Evolutionary conservation across 2,888 invertebrate species (phyloP), one percentile per base, ranked within the genome.

Genomic region (Caenorhabditis imperialis): DNA sequence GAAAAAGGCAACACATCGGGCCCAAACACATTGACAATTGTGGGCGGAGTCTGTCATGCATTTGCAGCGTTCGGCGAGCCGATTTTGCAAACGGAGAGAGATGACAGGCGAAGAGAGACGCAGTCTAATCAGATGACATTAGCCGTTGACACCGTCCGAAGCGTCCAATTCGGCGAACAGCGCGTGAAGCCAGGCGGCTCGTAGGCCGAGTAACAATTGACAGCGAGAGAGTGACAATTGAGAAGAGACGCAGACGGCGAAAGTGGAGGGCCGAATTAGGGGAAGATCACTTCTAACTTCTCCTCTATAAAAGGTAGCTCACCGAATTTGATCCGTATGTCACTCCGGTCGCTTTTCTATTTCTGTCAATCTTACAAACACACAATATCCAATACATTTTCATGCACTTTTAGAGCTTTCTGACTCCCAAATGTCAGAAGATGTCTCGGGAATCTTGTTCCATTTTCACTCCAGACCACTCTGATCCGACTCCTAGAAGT

Each of bases 101-200:
- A 33, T 65, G 55, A 65, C 55, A 65, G 42, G 54, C 48, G 30
- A 12, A 12, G 2, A 47, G 55, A 63, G 63, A 63, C 54, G 48
- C 63, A 48, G 65, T 50, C 42, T 40, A 48, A 57, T 57, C 57
- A 65, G 55, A 65, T 65, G 65, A 57, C 65, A 65, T 57, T 65
- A 57, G 63, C 33, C 53, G 27, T 30, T 37, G 35, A 40, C 47
- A 23, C 54, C 40, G 45, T 6, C 45, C 18, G 42, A 53, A 38
- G 44, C 47, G 54, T 47, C 37, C 54, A 47, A 55, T 65, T 65
- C 50, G 55, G 42, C 65, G 65, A 65, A 65, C 35, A 37, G 54
- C 62, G 44, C 38, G 38, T 27, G 53, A 38, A 16, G 16, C 40
- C 18, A 18, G 44, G 25, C 51, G 18, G 62, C 53, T 51, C 62